These are phyloP conservation scores for Taphrorychus bicolor DNA, from an alignment of 2,888 invertebrate genomes.

Conservation along the genomic window DNA sequence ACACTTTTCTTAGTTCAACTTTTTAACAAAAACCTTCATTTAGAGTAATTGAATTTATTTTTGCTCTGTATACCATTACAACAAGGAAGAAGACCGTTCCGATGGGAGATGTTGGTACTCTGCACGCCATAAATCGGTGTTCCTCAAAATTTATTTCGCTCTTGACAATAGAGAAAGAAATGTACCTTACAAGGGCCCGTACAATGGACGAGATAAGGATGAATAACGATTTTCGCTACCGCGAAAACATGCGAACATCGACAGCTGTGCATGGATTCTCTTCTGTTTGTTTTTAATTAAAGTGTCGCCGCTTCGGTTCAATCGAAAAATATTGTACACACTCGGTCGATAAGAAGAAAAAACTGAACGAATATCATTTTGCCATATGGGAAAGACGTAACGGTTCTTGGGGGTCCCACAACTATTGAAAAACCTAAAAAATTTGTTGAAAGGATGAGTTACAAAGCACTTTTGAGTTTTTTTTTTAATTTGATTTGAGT, in stretches of 20 bases:
- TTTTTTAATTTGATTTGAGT: too few relatives aligned
- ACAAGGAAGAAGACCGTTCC: constrained; percentile 30
- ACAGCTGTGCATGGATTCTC: constrained; percentile 37
- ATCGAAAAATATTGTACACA: background rate
- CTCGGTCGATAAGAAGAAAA: too few relatives aligned
- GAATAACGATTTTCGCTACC: constrained; percentile 35
- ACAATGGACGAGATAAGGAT: constrained; percentile 39
- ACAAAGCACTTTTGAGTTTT: background rate
- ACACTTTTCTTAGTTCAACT: too few relatives aligned
- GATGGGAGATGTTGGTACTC: constrained; percentile 31
- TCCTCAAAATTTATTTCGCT: constrained; percentile 37
- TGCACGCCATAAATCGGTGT: constrained; percentile 33
- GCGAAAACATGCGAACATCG: constrained; percentile 31
- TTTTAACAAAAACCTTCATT: too few relatives aligned
- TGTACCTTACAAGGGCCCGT: constrained; percentile 37
- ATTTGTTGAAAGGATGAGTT: too few relatives aligned
- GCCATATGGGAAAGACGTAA: too few relatives aligned
- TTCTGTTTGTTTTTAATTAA: constrained; percentile 35
- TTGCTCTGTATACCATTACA: too few relatives aligned
- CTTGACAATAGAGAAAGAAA: constrained; percentile 40
- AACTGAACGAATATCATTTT: too few relatives aligned
- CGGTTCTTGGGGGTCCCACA: too few relatives aligned
- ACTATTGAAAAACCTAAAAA: too few relatives aligned
- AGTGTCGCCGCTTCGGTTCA: constrained; percentile 14
- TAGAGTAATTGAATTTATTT: too few relatives aligned